Evolutionary conservation across 1,140 invertebrate genomes (phyloP), one percentile per base, ranked within the genome.

Genomic region (Drosophila lacertosa): DNA sequence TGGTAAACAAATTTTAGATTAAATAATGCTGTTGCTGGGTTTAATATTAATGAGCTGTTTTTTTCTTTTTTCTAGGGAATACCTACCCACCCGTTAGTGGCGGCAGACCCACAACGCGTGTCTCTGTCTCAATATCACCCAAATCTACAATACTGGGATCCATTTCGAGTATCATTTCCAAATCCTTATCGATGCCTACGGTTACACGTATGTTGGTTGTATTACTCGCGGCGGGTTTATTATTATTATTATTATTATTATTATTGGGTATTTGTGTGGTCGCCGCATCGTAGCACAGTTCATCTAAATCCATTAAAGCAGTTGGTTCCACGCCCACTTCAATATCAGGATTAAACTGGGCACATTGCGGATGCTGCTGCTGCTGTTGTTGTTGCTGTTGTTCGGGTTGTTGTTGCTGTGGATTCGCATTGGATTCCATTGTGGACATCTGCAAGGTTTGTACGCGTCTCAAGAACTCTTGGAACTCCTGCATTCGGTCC

Each of bases 81-180:
- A 90, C 89, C 45, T 91, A 91, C 91, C 91, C 90, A 74, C 89
- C 83, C 80, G 90, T 84, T 78, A 92, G 62, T 53, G 89, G 89
- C 59, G 90, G 91, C 50, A 89, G 57, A 13, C 79, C 81, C 26
- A 89, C 70, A 50, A 76, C 76, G 37, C 75, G 77, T 4, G 81
- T 59, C 4, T 74, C 88, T 32, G 47, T 54, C 3, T 66, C 24
- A 39, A 74, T 67, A 57, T 81, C 82, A 18, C 78, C 89, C n/a
- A 91, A 91, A 91, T 94, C 93, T 22, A 94, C 92, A 83, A 94
- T 93, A 66, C 92, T 93, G 24, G 93, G 94, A 89, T 94, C 93
- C 93, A 93, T 94, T 76, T 94, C 93, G 32, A 94, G 89, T 48
- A 94, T 94, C 93, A 94, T 93, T 90, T 93, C 92, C 58, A 94